These are phyloP conservation scores for Cryptus viduatorius DNA, from an alignment of 2,888 invertebrate genomes.

Conservation along the genomic window DNA sequence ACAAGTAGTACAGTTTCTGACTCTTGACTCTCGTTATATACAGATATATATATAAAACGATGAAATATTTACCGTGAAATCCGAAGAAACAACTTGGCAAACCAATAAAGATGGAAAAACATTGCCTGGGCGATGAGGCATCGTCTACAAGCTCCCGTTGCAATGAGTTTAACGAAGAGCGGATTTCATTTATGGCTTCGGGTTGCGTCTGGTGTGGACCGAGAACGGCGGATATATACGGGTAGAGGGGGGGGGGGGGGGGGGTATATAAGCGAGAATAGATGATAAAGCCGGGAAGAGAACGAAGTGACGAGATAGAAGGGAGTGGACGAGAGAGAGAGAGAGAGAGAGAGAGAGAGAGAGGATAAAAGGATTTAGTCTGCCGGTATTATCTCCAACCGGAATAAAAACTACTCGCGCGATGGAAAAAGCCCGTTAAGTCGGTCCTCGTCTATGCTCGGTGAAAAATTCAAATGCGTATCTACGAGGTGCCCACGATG, in stretches of 20 bases:
- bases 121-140: slow-evolving; percentile 23
- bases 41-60: too few species aligned
- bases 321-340: not conserved
- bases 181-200: slow-evolving; percentile 40
- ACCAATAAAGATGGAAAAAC: slow-evolving; percentile 17
- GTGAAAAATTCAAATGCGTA: slow-evolving; percentile 53
- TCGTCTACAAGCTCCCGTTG: not conserved
- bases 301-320: slow-evolving; percentile 32
- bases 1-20: too few species aligned
- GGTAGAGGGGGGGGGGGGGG: not conserved
- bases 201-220: slow-evolving; percentile 5
- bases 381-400: slow-evolving; percentile 60
- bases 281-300: slow-evolving; percentile 24
- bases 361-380: slow-evolving; percentile 64
- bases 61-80: not conserved
- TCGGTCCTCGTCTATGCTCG: slow-evolving; percentile 50
- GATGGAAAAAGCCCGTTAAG: slow-evolving; percentile 63
- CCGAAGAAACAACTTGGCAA: slow-evolving; percentile 4
- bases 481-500: slow-evolving; percentile 35
- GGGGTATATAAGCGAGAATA: slow-evolving; percentile 5
- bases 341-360: slow-evolving; percentile 40
- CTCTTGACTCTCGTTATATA: too few species aligned
- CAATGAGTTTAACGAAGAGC: slow-evolving; percentile 52
- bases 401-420: slow-evolving; percentile 60
- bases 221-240: slow-evolving; percentile 34